Base-by-base conservation (phyloP, 1,140 invertebrate species). In the Venturia canescens region DNA sequence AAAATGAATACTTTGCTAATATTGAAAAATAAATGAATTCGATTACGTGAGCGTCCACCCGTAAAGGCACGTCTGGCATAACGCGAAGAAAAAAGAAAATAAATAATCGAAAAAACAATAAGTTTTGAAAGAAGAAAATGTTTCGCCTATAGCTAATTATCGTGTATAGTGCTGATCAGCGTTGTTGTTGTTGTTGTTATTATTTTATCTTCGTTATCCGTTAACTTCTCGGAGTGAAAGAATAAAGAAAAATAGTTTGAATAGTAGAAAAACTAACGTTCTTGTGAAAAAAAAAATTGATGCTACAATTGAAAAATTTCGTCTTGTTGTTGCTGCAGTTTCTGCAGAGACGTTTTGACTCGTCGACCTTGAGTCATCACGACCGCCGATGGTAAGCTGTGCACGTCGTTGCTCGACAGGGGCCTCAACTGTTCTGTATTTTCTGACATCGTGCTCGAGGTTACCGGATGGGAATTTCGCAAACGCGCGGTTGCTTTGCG, bases 231-330 rank as follows among this genome's bases (percentile, higher is more conserved):
- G 23, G 23, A 63, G 13, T 15, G 13, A 26, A 6, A 63, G 48
- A 48, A n/a, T n/a, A 34, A 60, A 57, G 23, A 53, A 53, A 53
- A 53, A 53, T 53, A 21, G 26, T 18, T 18, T 13, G 27, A 26
- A 63, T 23, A 23, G 60, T n/a, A 26, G 9, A 60, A n/a, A 60
- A 34, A 38, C n/a, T 38, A 34, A 70, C 27, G 38, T 50, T 44
- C 38, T 44, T 5, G 38, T 11, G 38, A 23, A 26, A 63, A 23
- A 63, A 78, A 69, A 74, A 79, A 84, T 78, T 82, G 83, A 83
- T 93, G 95, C 96, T 97, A 97, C 94, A 97, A 96, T 91, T 98
- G 96, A 89, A 97, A 98, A 89, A 97, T 94, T 89, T 97, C 96
- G 86, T 97, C 96, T 90, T 97, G 96, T 86, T 96, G 94, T 86